phyloP scores from a whole-genome alignment of 2,888 invertebrate genomes.

The Epirrita christyi region DNA sequence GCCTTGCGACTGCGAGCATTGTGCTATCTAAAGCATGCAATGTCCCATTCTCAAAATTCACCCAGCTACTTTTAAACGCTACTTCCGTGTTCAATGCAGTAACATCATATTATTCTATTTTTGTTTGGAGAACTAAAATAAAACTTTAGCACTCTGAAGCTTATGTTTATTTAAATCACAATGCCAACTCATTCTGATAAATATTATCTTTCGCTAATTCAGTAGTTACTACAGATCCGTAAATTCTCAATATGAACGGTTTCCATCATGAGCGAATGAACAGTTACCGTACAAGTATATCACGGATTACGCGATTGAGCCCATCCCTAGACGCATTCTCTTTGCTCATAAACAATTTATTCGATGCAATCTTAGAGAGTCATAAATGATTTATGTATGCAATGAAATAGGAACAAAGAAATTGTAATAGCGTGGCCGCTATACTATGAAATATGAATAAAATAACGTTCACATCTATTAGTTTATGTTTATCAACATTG shows the following conservation, averaged over 20 bases:
- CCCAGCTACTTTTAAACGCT: slow-evolving; percentile 23
- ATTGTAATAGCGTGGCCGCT: too few species aligned
- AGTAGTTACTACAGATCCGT: background rate
- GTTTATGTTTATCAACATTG: slow-evolving; percentile 51
- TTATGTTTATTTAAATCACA: too few species aligned
- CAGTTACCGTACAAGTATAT: background rate
- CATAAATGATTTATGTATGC: too few species aligned
- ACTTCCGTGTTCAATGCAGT: slow-evolving; percentile 15
- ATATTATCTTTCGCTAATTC: background rate
- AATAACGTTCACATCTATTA: slow-evolving; percentile 32
- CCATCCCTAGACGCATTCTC: slow-evolving; percentile 3
- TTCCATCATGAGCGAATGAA: background rate
- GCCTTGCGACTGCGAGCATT: slow-evolving; percentile 22
- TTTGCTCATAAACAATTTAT: slow-evolving; percentile 1
- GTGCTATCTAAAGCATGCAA: slow-evolving; percentile 32
- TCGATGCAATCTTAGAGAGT: too few species aligned
- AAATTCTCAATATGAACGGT: background rate
- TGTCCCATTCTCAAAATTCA: slow-evolving; percentile 30
- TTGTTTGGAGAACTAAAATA: background rate
- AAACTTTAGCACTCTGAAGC: too few species aligned
- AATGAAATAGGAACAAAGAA: too few species aligned
- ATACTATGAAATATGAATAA: slow-evolving; percentile 28
- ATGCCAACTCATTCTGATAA: background rate
- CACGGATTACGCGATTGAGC: background rate
- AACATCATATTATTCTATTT: background rate